A percentile compares a stretch with the other conserved stretches of the same genome.
phyloP scores from a whole-genome alignment of 2,888 invertebrate species.

The Matsumyia berberina region DNA sequence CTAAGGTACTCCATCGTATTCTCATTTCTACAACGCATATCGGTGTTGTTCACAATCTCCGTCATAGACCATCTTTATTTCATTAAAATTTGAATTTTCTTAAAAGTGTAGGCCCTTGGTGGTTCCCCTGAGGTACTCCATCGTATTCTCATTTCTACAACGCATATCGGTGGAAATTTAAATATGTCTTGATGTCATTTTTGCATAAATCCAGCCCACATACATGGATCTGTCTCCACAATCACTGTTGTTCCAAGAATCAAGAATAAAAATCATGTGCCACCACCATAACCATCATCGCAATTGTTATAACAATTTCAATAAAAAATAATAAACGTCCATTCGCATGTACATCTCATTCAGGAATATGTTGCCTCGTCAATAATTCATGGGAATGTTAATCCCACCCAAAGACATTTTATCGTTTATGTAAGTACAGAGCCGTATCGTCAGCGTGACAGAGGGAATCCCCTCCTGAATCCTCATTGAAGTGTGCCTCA shows the following conservation, averaged over 20 bases:
- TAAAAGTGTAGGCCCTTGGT: too few relatives aligned
- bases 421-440: slow-evolving; percentile 65
- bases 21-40: too few relatives aligned
- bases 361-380: slow-evolving; percentile 59
- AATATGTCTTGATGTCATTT: not conserved
- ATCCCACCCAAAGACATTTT: slow-evolving; percentile 69
- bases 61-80: too few relatives aligned
- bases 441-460: slow-evolving; percentile 7
- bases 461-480: slow-evolving; percentile 5
- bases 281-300: not conserved
- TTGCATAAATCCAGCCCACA: not conserved
- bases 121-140: too few relatives aligned
- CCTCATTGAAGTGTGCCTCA: slow-evolving; percentile 37
- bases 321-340: slow-evolving; percentile 30
- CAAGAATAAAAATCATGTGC: slow-evolving; percentile 31
- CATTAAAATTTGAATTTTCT: too few relatives aligned
- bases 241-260: not conserved
- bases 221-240: not conserved
- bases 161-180: too few relatives aligned
- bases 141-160: too few relatives aligned
- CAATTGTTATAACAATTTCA: slow-evolving; percentile 34
- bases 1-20: not conserved
- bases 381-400: slow-evolving; percentile 75
- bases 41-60: too few relatives aligned
- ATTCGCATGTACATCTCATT: not conserved